Conservation (phyloP, 1,140 invertebrate genomes). For the Aphaenogaster floridana region DNA sequence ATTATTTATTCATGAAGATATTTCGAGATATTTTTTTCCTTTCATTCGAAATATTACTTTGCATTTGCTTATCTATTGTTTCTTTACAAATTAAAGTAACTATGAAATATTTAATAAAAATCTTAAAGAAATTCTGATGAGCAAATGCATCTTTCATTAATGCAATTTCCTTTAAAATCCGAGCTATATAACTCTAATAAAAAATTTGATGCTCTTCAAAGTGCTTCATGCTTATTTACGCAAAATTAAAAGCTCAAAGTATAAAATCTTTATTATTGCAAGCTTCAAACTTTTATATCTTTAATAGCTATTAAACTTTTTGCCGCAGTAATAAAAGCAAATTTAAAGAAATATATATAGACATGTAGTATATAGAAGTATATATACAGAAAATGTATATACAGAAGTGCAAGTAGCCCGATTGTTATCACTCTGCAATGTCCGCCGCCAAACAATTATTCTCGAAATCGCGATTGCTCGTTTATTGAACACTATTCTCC, state of each 20-base stretch:
- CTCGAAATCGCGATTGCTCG: slow-evolving; percentile 5
- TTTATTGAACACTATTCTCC: neutral
- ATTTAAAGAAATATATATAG: slow-evolving; percentile 1
- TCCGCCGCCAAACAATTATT: slow-evolving; percentile 3
- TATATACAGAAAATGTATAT: too few relatives aligned
- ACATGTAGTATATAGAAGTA: too few relatives aligned
- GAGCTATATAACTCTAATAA: neutral
- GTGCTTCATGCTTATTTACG: slow-evolving; percentile 12
- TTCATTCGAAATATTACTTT: neutral
- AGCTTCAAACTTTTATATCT: slow-evolving; percentile 16
- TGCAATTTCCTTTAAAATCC: slow-evolving; percentile 13
- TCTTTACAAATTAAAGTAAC: slow-evolving; percentile 23
- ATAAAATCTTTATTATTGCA: slow-evolving; percentile 9
- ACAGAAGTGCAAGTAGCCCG: neutral
- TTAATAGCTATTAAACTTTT: slow-evolving; percentile 3
- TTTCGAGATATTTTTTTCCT: neutral
- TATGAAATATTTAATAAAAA: slow-evolving; percentile 3
- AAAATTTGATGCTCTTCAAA: neutral
- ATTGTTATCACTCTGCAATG: neutral
- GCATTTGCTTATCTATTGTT: neutral
- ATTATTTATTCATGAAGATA: neutral
- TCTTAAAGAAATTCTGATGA: neutral
- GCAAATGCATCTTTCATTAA: neutral
- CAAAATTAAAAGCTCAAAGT: slow-evolving; percentile 28
- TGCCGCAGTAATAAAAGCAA: neutral